Base-by-base conservation (phyloP, 2,888 invertebrate genomes). In the Pogonocherus hispidulus region DNA sequence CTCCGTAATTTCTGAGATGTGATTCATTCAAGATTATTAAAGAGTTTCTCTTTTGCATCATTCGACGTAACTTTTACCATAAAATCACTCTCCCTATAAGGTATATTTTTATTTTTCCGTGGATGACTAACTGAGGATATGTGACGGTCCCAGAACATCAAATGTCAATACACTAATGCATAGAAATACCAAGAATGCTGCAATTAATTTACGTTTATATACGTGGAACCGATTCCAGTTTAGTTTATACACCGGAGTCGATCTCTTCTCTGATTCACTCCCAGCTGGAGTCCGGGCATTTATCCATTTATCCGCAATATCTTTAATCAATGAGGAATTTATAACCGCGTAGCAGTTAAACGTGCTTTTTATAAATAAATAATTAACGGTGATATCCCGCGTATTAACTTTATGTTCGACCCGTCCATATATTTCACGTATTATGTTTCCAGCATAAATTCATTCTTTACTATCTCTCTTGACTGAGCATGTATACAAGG, bases 321-420 rank as follows among this genome's bases (percentile, higher is more conserved):
- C 76, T 78, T 77, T 74, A 77, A 78, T 78, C 76, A 76, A 76
- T 67, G 59, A 73, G 76, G 76, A 76, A 78, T 77, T 78, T 77
- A 77, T 72, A 68, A 69, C 71, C 74, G 69, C 74, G 69, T 68
- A 70, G 75, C 71, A 63, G 73, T 74, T 74, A 74, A 72, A 70
- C 35, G 66, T 49, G 70, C 65, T 76, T 76, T 78, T 76, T 76
- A 54, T 64, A 75, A 71, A 72, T 73, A 73, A 74, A 78, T 76
- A 77, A 78, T 78, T 78, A 76, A 74, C 72, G 72, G 63, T 70
- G 73, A 71, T 76, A 76, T 73, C 73, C 71, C 76, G 69, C 70
- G 69, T 70, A 77, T 77, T 78, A 78, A 74, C 71, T 73, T 73
- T 73, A 74, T 72, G 69, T 67, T 63, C 70, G 41, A 67, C 71